Evolutionary conservation across 2,888 invertebrate genomes (phyloP), one percentile per base, ranked within the genome.

Genomic region (Drosophila recens): DNA sequence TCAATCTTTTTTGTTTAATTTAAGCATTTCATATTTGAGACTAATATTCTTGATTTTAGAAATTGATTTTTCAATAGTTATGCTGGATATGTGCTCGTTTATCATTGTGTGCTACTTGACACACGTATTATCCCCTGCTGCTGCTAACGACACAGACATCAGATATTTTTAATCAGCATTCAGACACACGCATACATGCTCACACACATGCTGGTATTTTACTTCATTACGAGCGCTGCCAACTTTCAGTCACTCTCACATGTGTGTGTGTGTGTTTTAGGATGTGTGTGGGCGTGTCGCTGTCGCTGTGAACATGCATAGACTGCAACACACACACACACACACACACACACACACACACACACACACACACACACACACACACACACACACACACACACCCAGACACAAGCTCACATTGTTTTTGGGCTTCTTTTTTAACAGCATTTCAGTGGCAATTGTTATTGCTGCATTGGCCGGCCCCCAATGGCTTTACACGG

Each of bases 401-500:
- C 23, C 5, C 13, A 23, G 8, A 30, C 13, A 10, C 3, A 15
- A 0, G 6, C 27, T 27, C 27, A 27, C 27, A 27, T 27, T 27
- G 27, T 27, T 42, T 15, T 53, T n/a, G 54, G 43, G 5, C 20
- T 11, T 27, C 17, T n/a, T 27, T 11, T 33, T 33, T 23, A 64
- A 59, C 82, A 93, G 93, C 83, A 91, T 93, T 69, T 92, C 92
- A 34, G 90, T 93, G 67, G 93, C 93, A 61, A 92, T 93, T 76
- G 91, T 93, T 59, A 90, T 93, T 59, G 93, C 93, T 36, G 93
- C 93, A 11, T 67, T 93, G 71, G 93, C 93, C n/a, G 93, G 93
- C 9, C 93, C 93, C 15, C 96, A 97, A 93, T 98, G 98, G 98
- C 94, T 98, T 27, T 95, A 96, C 82, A 97, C 97, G 4, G 96